These are phyloP conservation scores for Aphodius granarius DNA, from an alignment of 2,888 invertebrate species.

Conservation along the genomic window DNA sequence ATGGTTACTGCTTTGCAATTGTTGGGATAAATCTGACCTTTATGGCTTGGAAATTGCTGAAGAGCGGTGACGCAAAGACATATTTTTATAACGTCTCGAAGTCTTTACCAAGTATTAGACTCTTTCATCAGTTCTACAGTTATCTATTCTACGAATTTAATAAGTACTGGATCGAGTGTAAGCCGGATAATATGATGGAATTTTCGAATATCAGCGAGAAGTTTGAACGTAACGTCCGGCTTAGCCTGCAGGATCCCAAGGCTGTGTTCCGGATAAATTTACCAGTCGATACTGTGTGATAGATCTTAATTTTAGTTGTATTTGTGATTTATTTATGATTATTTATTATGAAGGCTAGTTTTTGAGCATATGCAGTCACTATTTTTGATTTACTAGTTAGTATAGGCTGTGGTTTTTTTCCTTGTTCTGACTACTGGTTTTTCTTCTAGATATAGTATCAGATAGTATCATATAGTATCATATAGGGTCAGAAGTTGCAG, in stretches of 20 bases:
- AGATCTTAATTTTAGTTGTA: not conserved
- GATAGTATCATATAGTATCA: too few relatives aligned
- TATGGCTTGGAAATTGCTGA: conserved; percentile 81
- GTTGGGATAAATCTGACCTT: conserved; percentile 95
- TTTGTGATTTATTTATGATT: not conserved
- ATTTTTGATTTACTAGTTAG: not conserved
- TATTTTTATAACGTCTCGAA: conserved; percentile 86
- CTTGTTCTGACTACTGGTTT: too few relatives aligned
- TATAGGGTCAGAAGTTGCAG: too few relatives aligned
- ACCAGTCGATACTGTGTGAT: conserved; percentile 70
- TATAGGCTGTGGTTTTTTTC: too few relatives aligned
- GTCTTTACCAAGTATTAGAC: conserved; percentile 65
- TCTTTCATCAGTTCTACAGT: conserved; percentile 93
- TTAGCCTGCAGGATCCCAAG: conserved; percentile 67
- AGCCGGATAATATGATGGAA: conserved; percentile 94
- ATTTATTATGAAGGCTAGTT: not conserved
- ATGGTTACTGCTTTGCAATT: conserved; percentile 89
- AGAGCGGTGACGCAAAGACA: conserved; percentile 80
- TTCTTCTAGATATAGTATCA: too few relatives aligned
- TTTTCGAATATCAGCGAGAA: conserved; percentile 85
- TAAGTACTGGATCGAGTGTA: conserved; percentile 89
- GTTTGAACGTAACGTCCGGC: conserved; percentile 77
- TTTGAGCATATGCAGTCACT: not conserved
- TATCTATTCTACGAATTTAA: conserved; percentile 94
- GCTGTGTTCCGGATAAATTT: conserved; percentile 80